Evolutionary conservation across 2,113 vertebrate species (phyloP), one percentile per base, ranked within the genome.

Genomic region (Coturnix japonica): DNA sequence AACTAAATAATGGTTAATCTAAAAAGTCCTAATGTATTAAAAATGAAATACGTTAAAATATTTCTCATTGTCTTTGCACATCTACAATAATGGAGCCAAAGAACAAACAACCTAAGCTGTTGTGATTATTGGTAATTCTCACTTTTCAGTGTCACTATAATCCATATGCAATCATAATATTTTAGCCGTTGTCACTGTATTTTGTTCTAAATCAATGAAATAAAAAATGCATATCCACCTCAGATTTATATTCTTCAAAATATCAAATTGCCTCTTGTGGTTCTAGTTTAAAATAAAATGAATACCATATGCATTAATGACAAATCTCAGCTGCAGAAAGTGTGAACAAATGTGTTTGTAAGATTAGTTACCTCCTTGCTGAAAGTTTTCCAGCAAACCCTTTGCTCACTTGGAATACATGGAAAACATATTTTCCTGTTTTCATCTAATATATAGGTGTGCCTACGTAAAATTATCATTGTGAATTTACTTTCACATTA

Each of bases 221-320:
- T 95, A 8, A 89, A 79, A 97, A 95, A 94, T 77, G 53, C 57
- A 72, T n/a, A 54, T 85, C 81, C 84, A 91, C 49, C 20, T 44
- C 44, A 85, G 37, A 82, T 87, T 92, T 92, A 87, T 65, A 31
- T 76, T 80, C 64, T 91, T 92, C 17, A 93, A 89, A 96, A 89
- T 70, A 92, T 59, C 41, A 89, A 81, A 65, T 30, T 78, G 44
- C 81, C 69, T 94, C 60, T 64, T 61, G 41, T 74, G 43, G 21
- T 78, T 89, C 54, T 87, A 94, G 13, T 89, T 94, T 94, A 91
- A 93, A 44, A 92, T 61, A 85, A 96, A 96, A 96, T 86, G 23
- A 95, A 64, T 72, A 85, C 67, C 91, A 37, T 57, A 91, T 69
- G 73, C 56, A 92, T 73, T 86, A 91, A 85, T 33, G 37, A 82